Conservation (phyloP, 2,888 invertebrate genomes). For the Drosophila recens region DNA sequence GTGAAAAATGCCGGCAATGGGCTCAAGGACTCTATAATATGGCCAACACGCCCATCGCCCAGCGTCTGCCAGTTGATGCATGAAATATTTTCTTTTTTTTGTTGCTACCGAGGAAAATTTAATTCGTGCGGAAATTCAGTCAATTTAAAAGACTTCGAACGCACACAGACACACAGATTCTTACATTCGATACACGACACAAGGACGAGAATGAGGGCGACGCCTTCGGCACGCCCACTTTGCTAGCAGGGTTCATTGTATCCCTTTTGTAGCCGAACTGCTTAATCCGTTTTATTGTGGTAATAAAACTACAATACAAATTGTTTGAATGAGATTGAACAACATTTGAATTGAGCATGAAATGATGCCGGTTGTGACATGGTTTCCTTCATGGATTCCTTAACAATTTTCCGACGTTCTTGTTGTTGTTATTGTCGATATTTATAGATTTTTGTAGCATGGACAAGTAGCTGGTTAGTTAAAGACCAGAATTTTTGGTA, state of each 20-base stretch:
- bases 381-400: conserved; percentile 25
- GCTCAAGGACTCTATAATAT: conserved; percentile 75
- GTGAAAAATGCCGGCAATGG: conserved; percentile 73
- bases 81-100: conserved; percentile 65
- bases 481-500: neutral
- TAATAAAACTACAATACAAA: conserved; percentile 80
- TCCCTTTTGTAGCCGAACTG: conserved; percentile 57
- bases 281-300: conserved; percentile 80
- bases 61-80: conserved; percentile 67
- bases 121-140: conserved; percentile 80
- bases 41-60: conserved; percentile 51
- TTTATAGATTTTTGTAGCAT: conserved; percentile 36
- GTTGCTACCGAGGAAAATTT: conserved; percentile 59
- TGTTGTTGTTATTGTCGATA: conserved; percentile 22
- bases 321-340: conserved; percentile 79
- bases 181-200: conserved; percentile 3
- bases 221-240: conserved; percentile 49
- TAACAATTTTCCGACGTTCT: conserved; percentile 9
- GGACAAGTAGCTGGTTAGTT: conserved; percentile 10
- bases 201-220: conserved; percentile 35
- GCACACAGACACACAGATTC: conserved; percentile 20
- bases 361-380: conserved; percentile 56
- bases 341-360: conserved; percentile 79
- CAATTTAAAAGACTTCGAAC: conserved; percentile 67
- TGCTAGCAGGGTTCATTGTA: conserved; percentile 68